Conservation (phyloP, 2,888 invertebrate species). For the Yponomeuta plumbellus region DNA sequence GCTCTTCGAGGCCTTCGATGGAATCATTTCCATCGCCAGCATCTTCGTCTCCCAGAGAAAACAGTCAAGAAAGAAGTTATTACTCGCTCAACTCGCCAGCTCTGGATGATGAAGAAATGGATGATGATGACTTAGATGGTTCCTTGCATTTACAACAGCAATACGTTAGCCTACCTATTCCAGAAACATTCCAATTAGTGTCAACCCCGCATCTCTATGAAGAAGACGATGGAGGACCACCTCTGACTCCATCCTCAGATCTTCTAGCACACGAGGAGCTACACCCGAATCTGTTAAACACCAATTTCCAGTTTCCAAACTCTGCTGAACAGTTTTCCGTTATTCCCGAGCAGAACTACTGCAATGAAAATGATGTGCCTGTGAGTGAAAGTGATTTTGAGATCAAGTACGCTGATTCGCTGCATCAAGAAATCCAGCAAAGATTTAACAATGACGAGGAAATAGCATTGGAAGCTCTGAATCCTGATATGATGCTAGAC, state of each 20-base stretch:
- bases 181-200: constrained; percentile 79
- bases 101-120: constrained; percentile 62
- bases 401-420: constrained; percentile 65
- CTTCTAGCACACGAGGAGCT: constrained; percentile 67
- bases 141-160: constrained; percentile 71
- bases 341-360: constrained; percentile 62
- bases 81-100: constrained; percentile 63
- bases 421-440: constrained; percentile 50
- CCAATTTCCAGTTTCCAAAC: constrained; percentile 69
- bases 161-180: constrained; percentile 76
- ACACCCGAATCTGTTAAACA: constrained; percentile 66
- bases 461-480: constrained; percentile 47
- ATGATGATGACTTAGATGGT: constrained; percentile 65
- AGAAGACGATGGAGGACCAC: constrained; percentile 78
- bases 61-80: constrained; percentile 72
- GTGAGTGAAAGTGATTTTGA: constrained; percentile 60
- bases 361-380: constrained; percentile 60
- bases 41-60: constrained; percentile 68
- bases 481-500: constrained; percentile 49
- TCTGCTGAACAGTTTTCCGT: constrained; percentile 72
- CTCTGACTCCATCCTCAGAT: constrained; percentile 71
- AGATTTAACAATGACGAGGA: constrained; percentile 40
- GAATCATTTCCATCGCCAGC: constrained; percentile 72
- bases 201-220: constrained; percentile 76
- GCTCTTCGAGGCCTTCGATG: constrained; percentile 53